These are phyloP conservation scores for Tychaedon coryphoeus DNA, from an alignment of 2,113 vertebrate genomes.

Conservation along the genomic window DNA sequence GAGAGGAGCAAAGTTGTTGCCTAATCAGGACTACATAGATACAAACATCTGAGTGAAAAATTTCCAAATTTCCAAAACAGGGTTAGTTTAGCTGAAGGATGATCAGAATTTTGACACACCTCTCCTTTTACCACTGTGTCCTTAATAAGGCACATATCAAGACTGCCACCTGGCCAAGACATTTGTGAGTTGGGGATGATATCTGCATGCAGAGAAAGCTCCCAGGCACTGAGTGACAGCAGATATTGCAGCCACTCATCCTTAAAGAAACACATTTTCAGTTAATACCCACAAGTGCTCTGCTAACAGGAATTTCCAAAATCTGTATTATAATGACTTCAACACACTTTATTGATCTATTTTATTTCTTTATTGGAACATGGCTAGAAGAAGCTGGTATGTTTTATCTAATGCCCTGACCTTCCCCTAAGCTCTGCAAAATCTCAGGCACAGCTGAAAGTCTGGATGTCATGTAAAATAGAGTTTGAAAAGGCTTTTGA, in stretches of 20 bases:
- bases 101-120: background rate
- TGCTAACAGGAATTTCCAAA: constrained; percentile 23
- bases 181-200: background rate
- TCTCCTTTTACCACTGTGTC: background rate
- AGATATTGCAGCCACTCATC: background rate
- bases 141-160: background rate
- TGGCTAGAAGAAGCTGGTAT: background rate
- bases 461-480: background rate
- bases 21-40: background rate
- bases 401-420: background rate
- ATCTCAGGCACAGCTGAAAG: background rate
- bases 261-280: constrained; percentile 31
- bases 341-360: background rate
- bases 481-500: constrained; percentile 26
- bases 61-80: background rate
- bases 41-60: background rate
- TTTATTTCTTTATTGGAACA: constrained; percentile 2
- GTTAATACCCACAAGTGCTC: background rate
- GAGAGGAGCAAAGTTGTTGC: background rate
- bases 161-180: background rate
- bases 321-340: constrained; percentile 4
- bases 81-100: background rate
- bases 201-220: background rate
- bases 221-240: background rate
- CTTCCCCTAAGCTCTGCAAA: constrained; percentile 18